A percentile compares a stretch with the other conserved stretches of the same genome.
These are phyloP conservation scores for Periparus ater DNA, from an alignment of 2,797 vertebrate genomes.

Conservation along the genomic window DNA sequence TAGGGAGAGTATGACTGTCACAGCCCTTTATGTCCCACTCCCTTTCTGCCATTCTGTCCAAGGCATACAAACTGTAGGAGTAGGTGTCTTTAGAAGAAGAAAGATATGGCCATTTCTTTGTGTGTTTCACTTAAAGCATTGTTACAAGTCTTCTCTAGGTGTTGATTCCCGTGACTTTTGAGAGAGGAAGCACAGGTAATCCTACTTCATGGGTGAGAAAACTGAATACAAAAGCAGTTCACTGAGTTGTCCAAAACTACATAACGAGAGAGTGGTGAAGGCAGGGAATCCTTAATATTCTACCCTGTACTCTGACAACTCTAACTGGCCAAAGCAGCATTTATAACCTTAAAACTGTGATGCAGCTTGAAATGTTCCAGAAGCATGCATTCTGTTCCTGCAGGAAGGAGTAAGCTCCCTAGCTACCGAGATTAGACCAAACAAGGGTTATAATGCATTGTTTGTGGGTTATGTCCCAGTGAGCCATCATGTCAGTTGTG, in stretches of 20 bases:
- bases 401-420: background rate
- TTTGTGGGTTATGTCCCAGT: background rate
- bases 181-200: background rate
- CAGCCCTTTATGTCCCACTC: background rate
- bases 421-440: background rate
- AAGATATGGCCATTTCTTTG: background rate
- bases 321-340: background rate
- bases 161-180: background rate
- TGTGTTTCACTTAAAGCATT: background rate
- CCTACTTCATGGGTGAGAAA: background rate
- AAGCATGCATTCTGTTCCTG: background rate
- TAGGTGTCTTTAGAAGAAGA: background rate
- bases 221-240: background rate
- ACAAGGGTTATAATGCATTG: background rate
- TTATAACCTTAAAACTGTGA: background rate
- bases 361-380: background rate
- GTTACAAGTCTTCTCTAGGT: background rate
- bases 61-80: background rate
- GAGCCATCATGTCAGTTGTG: background rate
- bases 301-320: background rate
- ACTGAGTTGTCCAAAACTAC: background rate
- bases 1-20: rapidly evolving
- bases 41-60: background rate
- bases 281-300: background rate
- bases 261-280: background rate